These are phyloP conservation scores for Pseudoatta argentina DNA, from an alignment of 1,140 invertebrate genomes.

Conservation along the genomic window DNA sequence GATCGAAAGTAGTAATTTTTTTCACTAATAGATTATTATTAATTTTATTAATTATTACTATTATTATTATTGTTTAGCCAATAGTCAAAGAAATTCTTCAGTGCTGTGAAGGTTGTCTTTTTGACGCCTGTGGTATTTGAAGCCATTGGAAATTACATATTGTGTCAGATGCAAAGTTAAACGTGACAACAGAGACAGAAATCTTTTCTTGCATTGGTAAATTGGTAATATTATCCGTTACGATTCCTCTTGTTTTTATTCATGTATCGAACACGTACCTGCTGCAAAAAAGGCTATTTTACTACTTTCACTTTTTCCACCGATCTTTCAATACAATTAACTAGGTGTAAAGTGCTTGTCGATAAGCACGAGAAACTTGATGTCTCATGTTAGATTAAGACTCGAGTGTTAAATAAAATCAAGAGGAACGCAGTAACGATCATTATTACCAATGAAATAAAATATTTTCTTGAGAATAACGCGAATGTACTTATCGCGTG, in stretches of 20 bases:
- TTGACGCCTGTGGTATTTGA: constrained; percentile 82
- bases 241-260: constrained; percentile 72
- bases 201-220: constrained; percentile 79
- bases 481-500: constrained; percentile 71
- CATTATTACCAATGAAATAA: constrained; percentile 63
- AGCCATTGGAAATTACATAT: constrained; percentile 80
- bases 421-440: constrained; percentile 69
- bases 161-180: constrained; percentile 77
- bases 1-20: constrained; percentile 84
- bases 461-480: constrained; percentile 56
- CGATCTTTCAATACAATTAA: constrained; percentile 79
- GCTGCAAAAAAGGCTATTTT: constrained; percentile 81
- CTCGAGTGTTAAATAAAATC: constrained; percentile 74
- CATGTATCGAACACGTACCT: constrained; percentile 81
- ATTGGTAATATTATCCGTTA: constrained; percentile 70
- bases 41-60: constrained; percentile 73
- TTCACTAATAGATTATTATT: constrained; percentile 83
- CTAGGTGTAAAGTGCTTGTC: constrained; percentile 75
- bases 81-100: constrained; percentile 84
- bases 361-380: constrained; percentile 65
- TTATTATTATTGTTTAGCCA: constrained; percentile 80
- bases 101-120: constrained; percentile 85
- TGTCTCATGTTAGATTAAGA: constrained; percentile 72
- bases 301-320: constrained; percentile 82
- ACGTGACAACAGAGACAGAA: constrained; percentile 73